These are phyloP conservation scores for Phoebastria nigripes DNA, from an alignment of 2,797 vertebrate species.

Conservation along the genomic window DNA sequence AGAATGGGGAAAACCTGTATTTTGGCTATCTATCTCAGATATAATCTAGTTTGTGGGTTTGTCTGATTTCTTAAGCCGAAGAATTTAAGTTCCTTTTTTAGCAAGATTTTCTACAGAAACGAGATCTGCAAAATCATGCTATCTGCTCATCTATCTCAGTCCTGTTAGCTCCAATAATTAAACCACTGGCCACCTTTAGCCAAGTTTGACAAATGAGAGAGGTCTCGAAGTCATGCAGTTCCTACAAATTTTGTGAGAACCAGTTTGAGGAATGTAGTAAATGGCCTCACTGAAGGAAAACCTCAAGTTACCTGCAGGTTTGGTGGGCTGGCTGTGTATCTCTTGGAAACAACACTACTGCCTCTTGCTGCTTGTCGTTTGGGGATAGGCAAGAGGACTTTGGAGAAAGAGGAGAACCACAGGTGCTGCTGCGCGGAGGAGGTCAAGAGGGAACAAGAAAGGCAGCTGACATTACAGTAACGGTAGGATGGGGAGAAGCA, in stretches of 20 bases:
- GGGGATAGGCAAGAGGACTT: neutral
- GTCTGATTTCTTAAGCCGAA: neutral
- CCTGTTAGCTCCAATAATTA: neutral
- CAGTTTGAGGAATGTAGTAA: neutral
- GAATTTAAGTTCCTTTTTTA: neutral
- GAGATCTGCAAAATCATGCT: neutral
- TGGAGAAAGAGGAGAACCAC: neutral
- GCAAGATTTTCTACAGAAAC: neutral
- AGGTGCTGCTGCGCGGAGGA: neutral
- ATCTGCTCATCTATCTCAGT: neutral
- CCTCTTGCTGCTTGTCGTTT: neutral
- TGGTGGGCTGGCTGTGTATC: neutral
- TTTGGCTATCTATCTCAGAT: neutral
- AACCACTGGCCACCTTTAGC: neutral
- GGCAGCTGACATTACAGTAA: neutral
- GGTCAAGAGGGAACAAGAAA: neutral
- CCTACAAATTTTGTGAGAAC: neutral
- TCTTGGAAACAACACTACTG: neutral
- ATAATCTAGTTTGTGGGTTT: neutral
- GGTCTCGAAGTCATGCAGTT: neutral
- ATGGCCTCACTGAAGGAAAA: neutral
- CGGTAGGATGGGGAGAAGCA: neutral
- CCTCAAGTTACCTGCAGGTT: neutral
- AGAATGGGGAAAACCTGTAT: neutral
- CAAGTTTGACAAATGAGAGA: neutral